These are phyloP conservation scores for Psilanteris sp. DNA, from an alignment of 1,140 invertebrate genomes.

Conservation along the genomic window DNA sequence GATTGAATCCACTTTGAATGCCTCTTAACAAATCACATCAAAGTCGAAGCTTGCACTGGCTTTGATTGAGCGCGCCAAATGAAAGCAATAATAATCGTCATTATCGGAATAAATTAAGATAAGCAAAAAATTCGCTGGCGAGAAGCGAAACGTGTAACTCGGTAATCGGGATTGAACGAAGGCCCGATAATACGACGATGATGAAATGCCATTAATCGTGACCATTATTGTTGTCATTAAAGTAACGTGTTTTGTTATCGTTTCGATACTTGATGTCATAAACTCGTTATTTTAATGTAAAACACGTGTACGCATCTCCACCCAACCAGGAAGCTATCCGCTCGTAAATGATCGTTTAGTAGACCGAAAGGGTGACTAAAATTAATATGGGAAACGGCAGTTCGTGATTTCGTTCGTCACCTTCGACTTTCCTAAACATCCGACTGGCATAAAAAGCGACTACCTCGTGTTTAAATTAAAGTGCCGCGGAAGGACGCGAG, in stretches of 20 bases:
- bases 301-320: conserved; percentile 50
- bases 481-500: background rate
- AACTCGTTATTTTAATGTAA: conserved; percentile 48
- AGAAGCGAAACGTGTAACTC: too few species aligned
- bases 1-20: too few species aligned
- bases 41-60: too few species aligned
- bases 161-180: too few species aligned
- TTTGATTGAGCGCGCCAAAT: too few species aligned
- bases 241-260: conserved; percentile 5
- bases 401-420: conserved; percentile 53
- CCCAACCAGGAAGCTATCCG: conserved; percentile 45
- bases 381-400: conserved; percentile 58
- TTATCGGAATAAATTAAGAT: too few species aligned
- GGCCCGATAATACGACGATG: too few species aligned
- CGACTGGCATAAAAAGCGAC: conserved; percentile 39
- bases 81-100: too few species aligned
- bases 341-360: conserved; percentile 58
- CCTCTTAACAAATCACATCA: too few species aligned
- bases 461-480: conserved; percentile 24
- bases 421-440: conserved; percentile 58
- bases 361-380: conserved; percentile 40
- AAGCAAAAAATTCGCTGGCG: too few species aligned
- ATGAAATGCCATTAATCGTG: background rate
- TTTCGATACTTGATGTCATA: conserved; percentile 14
- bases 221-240: background rate